Conservation (phyloP, 1,140 invertebrate species). For the Drosophila ananassae region DNA sequence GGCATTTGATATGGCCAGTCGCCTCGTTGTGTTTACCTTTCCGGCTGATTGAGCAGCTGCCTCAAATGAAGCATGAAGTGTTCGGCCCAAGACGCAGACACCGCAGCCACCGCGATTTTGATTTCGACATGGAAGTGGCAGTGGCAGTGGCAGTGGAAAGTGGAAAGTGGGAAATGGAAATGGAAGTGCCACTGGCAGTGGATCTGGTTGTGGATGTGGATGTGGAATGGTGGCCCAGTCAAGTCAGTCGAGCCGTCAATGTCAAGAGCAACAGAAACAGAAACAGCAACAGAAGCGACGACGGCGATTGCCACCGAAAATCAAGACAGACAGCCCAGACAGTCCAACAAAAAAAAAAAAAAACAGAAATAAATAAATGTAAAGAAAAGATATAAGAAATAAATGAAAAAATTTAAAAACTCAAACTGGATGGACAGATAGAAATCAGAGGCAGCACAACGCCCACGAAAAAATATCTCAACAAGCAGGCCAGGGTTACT, state of each 20-base stretch:
- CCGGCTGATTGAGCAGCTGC: conserved; percentile 68
- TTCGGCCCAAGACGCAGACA: conserved; percentile 57
- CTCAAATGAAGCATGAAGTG: conserved; percentile 76
- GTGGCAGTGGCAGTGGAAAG: background rate
- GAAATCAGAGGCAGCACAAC: too few relatives aligned
- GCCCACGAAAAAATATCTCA: too few relatives aligned
- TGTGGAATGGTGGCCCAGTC: background rate
- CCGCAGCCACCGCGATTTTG: conserved; percentile 24
- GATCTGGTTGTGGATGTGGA: too few relatives aligned
- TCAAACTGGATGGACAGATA: too few relatives aligned
- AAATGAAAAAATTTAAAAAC: too few relatives aligned
- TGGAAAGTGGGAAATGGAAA: background rate
- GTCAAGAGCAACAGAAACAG: conserved; percentile 69
- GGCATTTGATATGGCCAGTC: conserved; percentile 31
- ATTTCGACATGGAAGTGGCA: background rate
- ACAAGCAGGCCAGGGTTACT: too few relatives aligned
- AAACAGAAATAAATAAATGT: background rate
- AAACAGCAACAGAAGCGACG: conserved; percentile 12
- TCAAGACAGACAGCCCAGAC: conserved; percentile 25
- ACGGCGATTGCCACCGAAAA: conserved; percentile 51
- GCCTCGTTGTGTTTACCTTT: conserved; percentile 68
- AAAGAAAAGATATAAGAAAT: background rate
- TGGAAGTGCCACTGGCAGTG: background rate
- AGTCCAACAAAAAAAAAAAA: conserved; percentile 12
- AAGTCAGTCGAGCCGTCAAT: conserved; percentile 53